Conservation (phyloP, 2,113 vertebrate genomes). For the Chauna torquata region DNA sequence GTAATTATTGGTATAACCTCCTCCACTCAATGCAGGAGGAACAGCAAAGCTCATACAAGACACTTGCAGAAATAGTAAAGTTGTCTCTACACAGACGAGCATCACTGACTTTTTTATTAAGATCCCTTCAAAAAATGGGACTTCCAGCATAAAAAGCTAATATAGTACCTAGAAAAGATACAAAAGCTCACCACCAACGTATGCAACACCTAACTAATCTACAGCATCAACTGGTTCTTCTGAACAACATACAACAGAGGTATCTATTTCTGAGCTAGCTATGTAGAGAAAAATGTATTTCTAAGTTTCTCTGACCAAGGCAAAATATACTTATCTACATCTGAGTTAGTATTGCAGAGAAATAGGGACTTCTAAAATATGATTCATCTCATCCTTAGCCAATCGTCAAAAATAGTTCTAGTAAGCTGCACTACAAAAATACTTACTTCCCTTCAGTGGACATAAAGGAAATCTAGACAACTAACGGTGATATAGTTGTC, state of each 20-base stretch:
- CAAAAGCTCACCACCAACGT: background rate
- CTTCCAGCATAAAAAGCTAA: background rate
- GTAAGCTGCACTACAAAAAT: background rate
- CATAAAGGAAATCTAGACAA: background rate
- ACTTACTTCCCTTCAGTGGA: background rate
- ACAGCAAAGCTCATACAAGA: background rate
- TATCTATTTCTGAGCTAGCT: background rate
- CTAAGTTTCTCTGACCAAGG: background rate
- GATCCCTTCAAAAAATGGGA: background rate
- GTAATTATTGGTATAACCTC: background rate
- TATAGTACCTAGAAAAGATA: background rate
- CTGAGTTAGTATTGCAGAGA: background rate
- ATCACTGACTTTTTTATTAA: background rate
- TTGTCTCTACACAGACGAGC: background rate
- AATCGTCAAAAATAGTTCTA: background rate
- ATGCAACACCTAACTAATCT: background rate
- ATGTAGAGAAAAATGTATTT: background rate
- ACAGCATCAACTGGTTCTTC: background rate
- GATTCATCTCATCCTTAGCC: conserved; percentile 1
- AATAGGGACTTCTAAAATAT: background rate
- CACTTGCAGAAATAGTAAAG: background rate
- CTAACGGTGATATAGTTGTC: background rate
- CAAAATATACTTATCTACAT: background rate
- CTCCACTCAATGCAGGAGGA: background rate
- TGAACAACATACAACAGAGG: background rate